Base-by-base conservation (phyloP, 2,888 invertebrate species). In the Noctua fimbriata region DNA sequence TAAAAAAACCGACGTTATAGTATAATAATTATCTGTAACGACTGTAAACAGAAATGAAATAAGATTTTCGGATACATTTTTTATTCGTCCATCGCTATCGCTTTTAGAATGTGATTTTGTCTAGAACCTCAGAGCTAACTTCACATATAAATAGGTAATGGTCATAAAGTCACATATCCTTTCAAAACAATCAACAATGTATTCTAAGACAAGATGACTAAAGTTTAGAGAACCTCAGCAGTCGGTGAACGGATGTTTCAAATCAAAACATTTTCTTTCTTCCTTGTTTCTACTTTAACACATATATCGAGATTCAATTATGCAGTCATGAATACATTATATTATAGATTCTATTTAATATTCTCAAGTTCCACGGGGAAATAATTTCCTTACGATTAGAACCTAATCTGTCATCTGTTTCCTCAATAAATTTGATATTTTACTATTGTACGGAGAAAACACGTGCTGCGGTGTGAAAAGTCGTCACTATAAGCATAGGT, bases 321-420 rank as follows among this genome's bases (percentile, higher is more conserved):
- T n/a, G 58, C 55, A 76, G 65, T 66, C 75, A 76, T 74, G 85
- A 79, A 86, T 79, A 60, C 58, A 79, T 72, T 73, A 76, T 32
- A 82, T 76, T 73, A 71, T 69, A 86, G 63, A 76, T 69, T 66
- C 83, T 49, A 76, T 63, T 86, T 79, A 79, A 71, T 85, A 85
- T 85, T 83, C 87, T 85, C 87, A 86, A 72, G 85, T 86, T 79
- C 87, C 73, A 83, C 76, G 60, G 78, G 86, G 21, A 76, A 73
- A 83, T 74, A 76, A 86, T 83, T 86, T 85, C 85, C 85, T 83
- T 79, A 76, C 76, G 67, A 69, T 74, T 74, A 72, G 65, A 71
- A 32, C 71, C 71, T 83, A 85, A 79, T 86, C 60, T 85, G 83
- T 71, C 83, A 83, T 36, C 36, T 69, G 71, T 85, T 85, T 85